A percentile compares a stretch with the other conserved stretches of the same genome.
phyloP scores from a whole-genome alignment of 2,113 vertebrate species.

The Catharus bicknelli region DNA sequence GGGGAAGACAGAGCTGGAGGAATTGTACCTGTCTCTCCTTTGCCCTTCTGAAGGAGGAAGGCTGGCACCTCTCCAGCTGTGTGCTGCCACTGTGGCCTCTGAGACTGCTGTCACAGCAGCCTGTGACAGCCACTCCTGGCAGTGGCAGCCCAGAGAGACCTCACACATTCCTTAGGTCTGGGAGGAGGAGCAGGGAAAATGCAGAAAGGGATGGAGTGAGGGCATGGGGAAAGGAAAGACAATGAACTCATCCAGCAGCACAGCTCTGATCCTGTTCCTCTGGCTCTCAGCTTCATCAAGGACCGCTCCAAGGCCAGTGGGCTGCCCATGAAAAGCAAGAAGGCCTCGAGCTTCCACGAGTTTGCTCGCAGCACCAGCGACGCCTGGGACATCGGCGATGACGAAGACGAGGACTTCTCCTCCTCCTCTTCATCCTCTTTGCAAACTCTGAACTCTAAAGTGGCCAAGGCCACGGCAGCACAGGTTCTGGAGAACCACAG shows the following conservation, averaged over 20 bases:
- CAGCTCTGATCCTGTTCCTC: neutral
- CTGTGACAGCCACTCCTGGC: neutral
- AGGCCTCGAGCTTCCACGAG: conserved; percentile 36
- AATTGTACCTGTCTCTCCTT: neutral
- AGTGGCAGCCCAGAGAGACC: neutral
- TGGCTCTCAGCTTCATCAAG: neutral
- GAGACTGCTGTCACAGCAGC: neutral
- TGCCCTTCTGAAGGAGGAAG: neutral
- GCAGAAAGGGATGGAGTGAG: neutral
- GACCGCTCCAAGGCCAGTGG: neutral
- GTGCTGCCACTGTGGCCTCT: neutral
- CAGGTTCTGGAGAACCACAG: conserved; percentile 35
- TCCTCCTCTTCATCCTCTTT: neutral
- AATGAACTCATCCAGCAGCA: neutral
- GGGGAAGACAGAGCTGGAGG: neutral
- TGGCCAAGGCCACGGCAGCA: neutral
- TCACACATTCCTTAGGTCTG: neutral
- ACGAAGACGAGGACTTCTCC: neutral
- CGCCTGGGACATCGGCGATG: conserved; percentile 24
- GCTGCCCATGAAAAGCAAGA: conserved; percentile 17
- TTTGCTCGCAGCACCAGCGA: conserved; percentile 30
- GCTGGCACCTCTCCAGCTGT: neutral
- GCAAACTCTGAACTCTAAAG: conserved; percentile 25
- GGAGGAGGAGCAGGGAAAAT: neutral
- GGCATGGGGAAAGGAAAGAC: neutral